phyloP scores from a whole-genome alignment of 2,797 vertebrate species.

The Oryzias dopingdopingensis region DNA sequence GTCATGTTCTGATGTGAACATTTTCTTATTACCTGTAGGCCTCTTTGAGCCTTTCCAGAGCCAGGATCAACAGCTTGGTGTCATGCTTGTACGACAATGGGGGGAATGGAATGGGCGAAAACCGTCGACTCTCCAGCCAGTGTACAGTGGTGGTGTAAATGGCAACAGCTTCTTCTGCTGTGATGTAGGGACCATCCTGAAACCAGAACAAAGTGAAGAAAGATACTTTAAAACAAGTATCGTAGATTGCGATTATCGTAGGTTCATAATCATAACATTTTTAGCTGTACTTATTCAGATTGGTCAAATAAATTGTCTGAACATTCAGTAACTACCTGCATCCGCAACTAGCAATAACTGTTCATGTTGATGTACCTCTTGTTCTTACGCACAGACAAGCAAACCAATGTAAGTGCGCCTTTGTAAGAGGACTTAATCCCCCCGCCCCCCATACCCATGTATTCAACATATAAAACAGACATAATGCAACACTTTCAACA shows the following conservation, averaged over 20 bases:
- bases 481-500: too few species aligned
- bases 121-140: constrained; percentile 97
- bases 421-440: constrained; percentile 48
- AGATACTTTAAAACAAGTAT: not conserved
- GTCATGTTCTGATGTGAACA: not conserved
- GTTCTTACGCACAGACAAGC: constrained; percentile 72
- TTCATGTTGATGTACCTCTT: constrained; percentile 59
- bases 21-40: constrained; percentile 88
- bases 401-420: constrained; percentile 69
- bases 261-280: not conserved
- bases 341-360: constrained; percentile 37
- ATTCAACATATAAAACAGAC: not conserved
- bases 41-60: constrained; percentile 96
- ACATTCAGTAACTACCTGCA: constrained; percentile 34
- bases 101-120: constrained; percentile 98
- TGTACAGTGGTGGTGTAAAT: constrained; percentile 99
- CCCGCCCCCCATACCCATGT: too few species aligned
- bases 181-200: constrained; percentile 98
- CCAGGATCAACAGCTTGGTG: constrained; percentile 96
- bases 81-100: constrained; percentile 98
- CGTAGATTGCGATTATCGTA: too few species aligned
- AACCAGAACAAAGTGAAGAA: constrained; percentile 11
- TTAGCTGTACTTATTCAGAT: not conserved
- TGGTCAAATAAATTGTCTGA: constrained; percentile 36
- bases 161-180: constrained; percentile 96